Evolutionary conservation across 2,113 vertebrate genomes (phyloP).

Genomic region (Lipophrys pholis): DNA sequence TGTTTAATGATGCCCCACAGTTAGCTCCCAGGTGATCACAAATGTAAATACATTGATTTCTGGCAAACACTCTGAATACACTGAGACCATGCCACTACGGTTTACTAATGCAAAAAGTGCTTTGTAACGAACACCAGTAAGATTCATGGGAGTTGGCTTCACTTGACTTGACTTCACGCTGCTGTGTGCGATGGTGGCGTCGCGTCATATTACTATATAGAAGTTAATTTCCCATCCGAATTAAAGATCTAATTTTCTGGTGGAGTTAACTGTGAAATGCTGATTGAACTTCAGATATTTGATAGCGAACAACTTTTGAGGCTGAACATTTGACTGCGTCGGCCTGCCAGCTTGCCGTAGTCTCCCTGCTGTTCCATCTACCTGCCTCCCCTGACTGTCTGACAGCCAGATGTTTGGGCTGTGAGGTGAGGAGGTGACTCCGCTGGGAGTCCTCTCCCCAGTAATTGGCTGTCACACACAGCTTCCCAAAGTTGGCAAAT

Average conservation of each 20-base stretch:
- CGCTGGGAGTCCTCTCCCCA: conserved; percentile 74
- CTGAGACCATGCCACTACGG: neutral
- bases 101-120: neutral
- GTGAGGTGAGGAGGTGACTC: conserved; percentile 78
- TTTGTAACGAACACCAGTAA: neutral
- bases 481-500: conserved; percentile 82
- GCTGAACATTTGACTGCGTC: conserved; percentile 25
- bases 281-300: too few species aligned
- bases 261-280: too few species aligned
- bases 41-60: conserved; percentile 46
- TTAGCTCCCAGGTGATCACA: conserved; percentile 21
- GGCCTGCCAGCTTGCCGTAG: conserved; percentile 13
- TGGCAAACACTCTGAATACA: conserved; percentile 14
- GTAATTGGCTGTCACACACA: conserved; percentile 84
- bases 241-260: neutral
- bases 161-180: too few species aligned
- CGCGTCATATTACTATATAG: neutral
- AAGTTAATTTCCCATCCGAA: neutral
- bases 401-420: conserved; percentile 80
- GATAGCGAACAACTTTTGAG: neutral
- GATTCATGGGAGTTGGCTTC: neutral
- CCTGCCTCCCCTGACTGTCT: conserved; percentile 62
- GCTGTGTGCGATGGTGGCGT: neutral
- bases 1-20: conserved; percentile 41
- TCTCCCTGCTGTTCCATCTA: conserved; percentile 40